These are phyloP conservation scores for Teleogryllus occipitalis DNA, from an alignment of 1,140 invertebrate genomes.

Conservation along the genomic window DNA sequence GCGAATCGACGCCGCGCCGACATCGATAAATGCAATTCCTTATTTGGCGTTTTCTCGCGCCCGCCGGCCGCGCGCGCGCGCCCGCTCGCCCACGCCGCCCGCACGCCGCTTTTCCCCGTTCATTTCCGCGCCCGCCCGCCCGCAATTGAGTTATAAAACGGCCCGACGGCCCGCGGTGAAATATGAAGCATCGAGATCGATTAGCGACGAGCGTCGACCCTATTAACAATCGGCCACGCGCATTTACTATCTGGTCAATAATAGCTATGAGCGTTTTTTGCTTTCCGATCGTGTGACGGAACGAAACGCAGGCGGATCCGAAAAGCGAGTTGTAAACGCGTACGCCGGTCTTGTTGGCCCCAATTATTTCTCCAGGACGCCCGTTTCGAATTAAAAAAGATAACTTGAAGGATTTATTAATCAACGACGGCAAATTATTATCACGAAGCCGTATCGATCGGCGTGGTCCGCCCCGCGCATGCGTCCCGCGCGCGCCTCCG, in stretches of 20 bases:
- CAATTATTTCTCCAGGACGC: no score
- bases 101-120: not conserved
- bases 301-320: no score
- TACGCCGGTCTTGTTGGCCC: no score
- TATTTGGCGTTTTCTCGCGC: not conserved
- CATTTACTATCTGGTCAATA: slow-evolving; percentile 14
- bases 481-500: not conserved
- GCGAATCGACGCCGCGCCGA: not conserved
- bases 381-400: no score
- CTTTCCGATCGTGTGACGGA: no score
- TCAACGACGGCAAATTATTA: not conserved
- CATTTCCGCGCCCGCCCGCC: no score
- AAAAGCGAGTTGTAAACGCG: no score
- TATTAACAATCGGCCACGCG: not conserved
- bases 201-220: not conserved
- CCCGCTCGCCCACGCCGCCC: no score
- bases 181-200: not conserved
- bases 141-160: not conserved
- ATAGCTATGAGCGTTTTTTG: not conserved
- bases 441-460: not conserved
- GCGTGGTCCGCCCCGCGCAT: not conserved
- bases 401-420: not conserved
- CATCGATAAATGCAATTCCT: not conserved
- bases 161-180: not conserved
- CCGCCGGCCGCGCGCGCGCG: no score